phyloP scores from a whole-genome alignment of 2,888 invertebrate genomes.

The Acronicta leporina region DNA sequence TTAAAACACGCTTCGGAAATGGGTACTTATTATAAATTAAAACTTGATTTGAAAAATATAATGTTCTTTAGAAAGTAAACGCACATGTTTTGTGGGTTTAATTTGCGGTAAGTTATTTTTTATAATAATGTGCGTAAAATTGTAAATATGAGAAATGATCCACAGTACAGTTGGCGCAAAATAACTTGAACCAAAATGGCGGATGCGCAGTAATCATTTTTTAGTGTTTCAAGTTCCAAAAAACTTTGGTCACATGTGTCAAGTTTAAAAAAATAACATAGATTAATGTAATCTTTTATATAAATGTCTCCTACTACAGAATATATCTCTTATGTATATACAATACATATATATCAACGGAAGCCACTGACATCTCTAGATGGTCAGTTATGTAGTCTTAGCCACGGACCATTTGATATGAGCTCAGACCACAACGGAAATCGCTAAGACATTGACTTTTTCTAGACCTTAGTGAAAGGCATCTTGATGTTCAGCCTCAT shows the following conservation, averaged over 20 bases:
- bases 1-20: neutral
- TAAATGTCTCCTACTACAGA: conserved; percentile 5
- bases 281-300: no score
- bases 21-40: neutral
- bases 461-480: conserved; percentile 65
- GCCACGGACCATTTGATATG: conserved; percentile 55
- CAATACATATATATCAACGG: conserved; percentile 34
- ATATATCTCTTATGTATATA: conserved; percentile 18
- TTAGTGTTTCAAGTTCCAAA: no score
- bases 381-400: conserved; percentile 53
- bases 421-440: conserved; percentile 75
- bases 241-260: no score
- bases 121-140: no score
- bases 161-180: no score
- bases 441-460: conserved; percentile 73
- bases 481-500: conserved; percentile 58
- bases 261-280: no score
- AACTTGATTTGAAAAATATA: neutral
- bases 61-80: no score
- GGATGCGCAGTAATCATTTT: no score
- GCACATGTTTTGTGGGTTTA: no score
- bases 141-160: no score
- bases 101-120: no score
- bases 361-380: conserved; percentile 49
- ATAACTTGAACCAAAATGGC: no score